phyloP scores from a whole-genome alignment of 1,140 invertebrate species.

The Ooceraea biroi region DNA sequence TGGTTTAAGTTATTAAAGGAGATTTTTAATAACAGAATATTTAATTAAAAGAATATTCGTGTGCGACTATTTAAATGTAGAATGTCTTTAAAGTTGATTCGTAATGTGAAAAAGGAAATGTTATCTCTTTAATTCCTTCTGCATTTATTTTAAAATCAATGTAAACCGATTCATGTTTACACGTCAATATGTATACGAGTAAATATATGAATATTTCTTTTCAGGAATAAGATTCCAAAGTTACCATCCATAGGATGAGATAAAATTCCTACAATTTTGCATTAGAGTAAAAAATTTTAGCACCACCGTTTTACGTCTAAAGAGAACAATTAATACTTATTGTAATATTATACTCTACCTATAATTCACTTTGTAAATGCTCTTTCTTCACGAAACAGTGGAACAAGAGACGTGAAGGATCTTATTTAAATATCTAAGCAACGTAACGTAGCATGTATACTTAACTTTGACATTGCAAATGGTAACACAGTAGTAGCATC shows the following conservation, averaged over 20 bases:
- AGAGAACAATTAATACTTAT: conserved; percentile 45
- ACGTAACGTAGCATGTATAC: conserved; percentile 34
- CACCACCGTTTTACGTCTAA: background rate
- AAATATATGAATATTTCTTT: conserved; percentile 32
- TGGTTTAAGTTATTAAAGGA: background rate
- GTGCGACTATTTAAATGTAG: background rate
- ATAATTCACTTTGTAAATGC: conserved; percentile 44
- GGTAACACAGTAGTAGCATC: conserved; percentile 1
- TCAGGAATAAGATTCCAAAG: conserved; percentile 21
- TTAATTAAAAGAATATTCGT: background rate
- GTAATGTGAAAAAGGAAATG: background rate
- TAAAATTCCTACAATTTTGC: conserved; percentile 34
- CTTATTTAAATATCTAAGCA: conserved; percentile 29
- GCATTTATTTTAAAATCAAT: conserved; percentile 39
- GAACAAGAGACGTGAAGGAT: conserved; percentile 32
- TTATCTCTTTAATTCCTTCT: conserved; percentile 8
- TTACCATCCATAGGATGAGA: conserved; percentile 22
- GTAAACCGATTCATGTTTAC: conserved; percentile 21
- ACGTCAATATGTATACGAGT: conserved; percentile 17
- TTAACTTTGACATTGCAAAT: conserved; percentile 23
- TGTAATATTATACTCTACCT: conserved; percentile 12
- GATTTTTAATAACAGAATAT: background rate
- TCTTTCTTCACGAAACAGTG: conserved; percentile 31
- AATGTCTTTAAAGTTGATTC: background rate
- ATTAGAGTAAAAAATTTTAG: conserved; percentile 36